phyloP scores from a whole-genome alignment of 1,140 invertebrate species.

The Drosophila guanche region DNA sequence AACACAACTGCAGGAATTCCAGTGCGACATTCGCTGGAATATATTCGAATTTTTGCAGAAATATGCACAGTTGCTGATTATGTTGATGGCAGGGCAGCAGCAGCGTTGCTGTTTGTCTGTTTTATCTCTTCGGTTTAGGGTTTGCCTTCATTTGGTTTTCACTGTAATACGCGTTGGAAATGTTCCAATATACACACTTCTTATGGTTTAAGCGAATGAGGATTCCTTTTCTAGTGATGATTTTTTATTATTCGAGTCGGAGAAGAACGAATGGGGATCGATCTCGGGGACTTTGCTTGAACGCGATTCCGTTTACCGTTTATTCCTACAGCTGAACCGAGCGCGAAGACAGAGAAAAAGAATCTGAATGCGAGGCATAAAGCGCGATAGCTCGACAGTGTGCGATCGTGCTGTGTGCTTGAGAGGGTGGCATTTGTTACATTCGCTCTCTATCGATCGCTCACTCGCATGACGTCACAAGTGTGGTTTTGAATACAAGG shows the following conservation, averaged over 20 bases:
- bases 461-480: constrained; percentile 28
- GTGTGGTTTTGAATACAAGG: too few relatives aligned
- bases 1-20: constrained; percentile 7
- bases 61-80: constrained; percentile 75
- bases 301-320: constrained; percentile 61
- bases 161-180: constrained; percentile 17
- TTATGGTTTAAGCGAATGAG: constrained; percentile 29
- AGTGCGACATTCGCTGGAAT: constrained; percentile 11
- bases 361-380: constrained; percentile 72
- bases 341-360: constrained; percentile 75
- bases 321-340: constrained; percentile 69
- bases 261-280: constrained; percentile 64
- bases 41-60: constrained; percentile 50
- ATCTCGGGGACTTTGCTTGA: constrained; percentile 64
- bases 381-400: constrained; percentile 47
- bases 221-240: constrained; percentile 62
- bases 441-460: neutral
- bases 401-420: constrained; percentile 32
- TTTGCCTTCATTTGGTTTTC: constrained; percentile 51
- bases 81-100: constrained; percentile 10
- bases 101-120: constrained; percentile 33
- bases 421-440: neutral
- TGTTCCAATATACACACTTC: constrained; percentile 56
- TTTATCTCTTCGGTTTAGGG: constrained; percentile 16
- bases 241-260: constrained; percentile 67